Evolutionary conservation across 2,113 vertebrate genomes (phyloP), one percentile per base, ranked within the genome.

Genomic region (Calidris pygmaea): DNA sequence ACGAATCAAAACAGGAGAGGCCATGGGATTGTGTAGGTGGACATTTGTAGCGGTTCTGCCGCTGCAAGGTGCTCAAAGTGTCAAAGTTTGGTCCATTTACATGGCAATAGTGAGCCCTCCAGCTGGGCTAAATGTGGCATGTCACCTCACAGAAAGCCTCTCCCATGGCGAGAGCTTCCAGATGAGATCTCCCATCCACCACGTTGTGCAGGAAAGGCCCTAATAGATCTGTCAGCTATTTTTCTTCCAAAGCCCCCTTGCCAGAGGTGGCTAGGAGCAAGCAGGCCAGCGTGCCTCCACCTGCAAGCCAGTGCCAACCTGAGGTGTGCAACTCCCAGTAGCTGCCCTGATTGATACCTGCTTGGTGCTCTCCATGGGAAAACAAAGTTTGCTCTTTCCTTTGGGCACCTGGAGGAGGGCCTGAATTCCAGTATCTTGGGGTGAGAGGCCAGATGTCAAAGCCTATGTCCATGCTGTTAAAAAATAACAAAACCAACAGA

Each of bases 241-340:
- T 83, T 58, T 71, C 47, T 71, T 74, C 37, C 41, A 78, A 81
- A 59, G 34, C 4, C 20, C 17, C 63, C 79, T 67, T 47, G 77
- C 20, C 37, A 50, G 50, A 65, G 9, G 34, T 39, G 29, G 32
- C 12, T 30, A 27, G 20, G 66, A n/a, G 30, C 58, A 63, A 37
- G 56, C 45, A 59, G 0, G 3, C 35, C 67, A 75, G 47, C 1
- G 0, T 27, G 47, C 50, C 66, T 56, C 59, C 0, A 3, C 68
- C 60, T 62, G 34, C 1, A 1, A 83, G 29, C 10, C 5, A 3
- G 4, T 74, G 34, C 56, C 85, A 30, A 71, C 41, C 34, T 67
- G 63, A 50, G 27, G 27, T 21, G 52, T 24, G 32, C 60, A 48
- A 37, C 21, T 87, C 65, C 34, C 66, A 55, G 29, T 48, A 70